Conservation (phyloP, 2,113 vertebrate genomes). For the Ceuthmochares aereus region DNA sequence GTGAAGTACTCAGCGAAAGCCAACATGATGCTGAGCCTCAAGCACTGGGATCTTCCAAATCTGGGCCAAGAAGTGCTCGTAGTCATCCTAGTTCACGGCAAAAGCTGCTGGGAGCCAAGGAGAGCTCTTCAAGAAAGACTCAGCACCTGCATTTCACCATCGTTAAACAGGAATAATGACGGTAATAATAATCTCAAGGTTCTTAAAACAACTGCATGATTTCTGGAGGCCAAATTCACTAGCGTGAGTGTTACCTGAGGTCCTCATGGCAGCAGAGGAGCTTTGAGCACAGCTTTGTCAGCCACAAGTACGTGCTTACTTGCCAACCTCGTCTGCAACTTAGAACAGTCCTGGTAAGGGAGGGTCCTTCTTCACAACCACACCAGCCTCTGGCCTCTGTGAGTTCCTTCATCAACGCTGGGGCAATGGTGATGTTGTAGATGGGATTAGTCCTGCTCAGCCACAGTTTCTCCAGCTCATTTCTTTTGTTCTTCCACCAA, state of each 20-base stretch:
- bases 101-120: not conserved
- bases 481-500: not conserved
- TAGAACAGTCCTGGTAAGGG: not conserved
- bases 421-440: not conserved
- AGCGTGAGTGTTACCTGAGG: accelerated
- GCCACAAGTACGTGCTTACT: accelerated
- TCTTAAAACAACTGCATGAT: not conserved
- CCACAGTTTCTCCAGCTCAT: not conserved
- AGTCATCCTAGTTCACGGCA: accelerated
- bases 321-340: not conserved
- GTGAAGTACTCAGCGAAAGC: not conserved
- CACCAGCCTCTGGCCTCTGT: not conserved
- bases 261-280: not conserved
- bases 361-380: not conserved
- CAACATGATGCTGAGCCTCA: accelerated
- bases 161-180: accelerated
- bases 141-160: not conserved
- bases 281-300: not conserved
- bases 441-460: not conserved
- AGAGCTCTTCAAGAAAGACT: not conserved
- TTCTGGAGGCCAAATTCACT: accelerated
- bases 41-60: not conserved
- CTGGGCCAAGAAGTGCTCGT: accelerated
- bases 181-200: not conserved
- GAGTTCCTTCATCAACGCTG: accelerated